Base-by-base conservation (phyloP, 1,140 invertebrate genomes). In the Ectropis grisescens region DNA sequence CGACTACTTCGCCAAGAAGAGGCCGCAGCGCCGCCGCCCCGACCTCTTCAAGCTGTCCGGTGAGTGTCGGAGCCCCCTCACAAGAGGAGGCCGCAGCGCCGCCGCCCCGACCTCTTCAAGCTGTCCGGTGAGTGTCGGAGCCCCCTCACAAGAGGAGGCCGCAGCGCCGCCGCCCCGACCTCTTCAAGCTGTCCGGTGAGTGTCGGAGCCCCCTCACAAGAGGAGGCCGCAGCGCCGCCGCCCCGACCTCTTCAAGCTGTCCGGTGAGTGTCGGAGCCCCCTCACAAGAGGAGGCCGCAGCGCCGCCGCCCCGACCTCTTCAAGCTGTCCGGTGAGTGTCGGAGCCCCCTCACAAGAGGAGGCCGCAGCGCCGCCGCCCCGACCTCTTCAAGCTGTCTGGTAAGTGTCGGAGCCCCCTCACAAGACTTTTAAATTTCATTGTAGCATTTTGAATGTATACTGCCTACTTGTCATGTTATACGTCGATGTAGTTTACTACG, bases 1-100 rank as follows among this genome's bases (percentile, higher is more conserved):
- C 1, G 72, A 74, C 36, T 78, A 78, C 42, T 78, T 78, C 47
- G 58, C 57, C 7, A 69, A 64, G 47, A 59, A 62, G 15, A 48
- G 58, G 0, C 66, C 64, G 28, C 69, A 59, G 31, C 29, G 66
- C 2, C 41, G 62, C 0, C 29, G 55, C 1, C 34, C 54, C 4
- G 69, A 72, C 16, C 54, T 74, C 5, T 74, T 74, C 41, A 56
- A 58, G 11, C 43, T 74, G 0, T 33, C 56, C 3, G 49, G 69
- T 26, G 4, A 26, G 10, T 10, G 10, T 26, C 4, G 10, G 2
- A 26, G 4, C 2, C 24, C 66, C n/a, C 1, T 11, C 13, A 12
- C 19, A 2, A 12, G 9, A 5, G 10, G 7, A 3, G 7, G 6
- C 0, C 5, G 8, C 10, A 3, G 6, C 10, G 6, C 10, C 24